phyloP scores from a whole-genome alignment of 2,797 vertebrate species.

The Anguilla pacifica region DNA sequence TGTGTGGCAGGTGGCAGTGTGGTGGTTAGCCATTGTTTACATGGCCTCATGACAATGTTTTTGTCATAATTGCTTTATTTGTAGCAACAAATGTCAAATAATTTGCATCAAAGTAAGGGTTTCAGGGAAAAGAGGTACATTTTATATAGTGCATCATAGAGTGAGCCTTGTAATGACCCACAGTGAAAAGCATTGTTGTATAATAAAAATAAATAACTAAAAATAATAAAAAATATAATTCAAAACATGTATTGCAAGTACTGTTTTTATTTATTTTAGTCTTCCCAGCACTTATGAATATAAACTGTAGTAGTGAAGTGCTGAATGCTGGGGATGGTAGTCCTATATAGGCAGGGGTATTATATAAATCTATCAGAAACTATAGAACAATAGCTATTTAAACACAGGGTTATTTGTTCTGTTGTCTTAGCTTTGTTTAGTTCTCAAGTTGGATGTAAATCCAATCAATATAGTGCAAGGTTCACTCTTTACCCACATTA shows the following conservation, averaged over 20 bases:
- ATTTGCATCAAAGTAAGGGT: constrained; percentile 62
- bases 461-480: no score
- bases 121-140: constrained; percentile 50
- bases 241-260: background rate
- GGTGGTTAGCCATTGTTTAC: constrained; percentile 67
- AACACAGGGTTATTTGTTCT: background rate
- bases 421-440: background rate
- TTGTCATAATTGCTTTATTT: constrained; percentile 58
- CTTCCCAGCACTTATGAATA: background rate
- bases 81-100: constrained; percentile 71
- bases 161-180: constrained; percentile 77
- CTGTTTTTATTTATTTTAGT: background rate
- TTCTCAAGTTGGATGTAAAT: background rate
- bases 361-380: background rate
- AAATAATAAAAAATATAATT: background rate
- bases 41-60: constrained; percentile 66
- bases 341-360: background rate
- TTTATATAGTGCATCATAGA: constrained; percentile 74
- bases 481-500: no score
- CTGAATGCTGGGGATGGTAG: background rate
- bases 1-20: constrained; percentile 50
- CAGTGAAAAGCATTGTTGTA: constrained; percentile 62
- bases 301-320: background rate
- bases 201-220: background rate
- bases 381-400: background rate